These are phyloP conservation scores for Dendrophyllia cribrosa DNA, from an alignment of 64 coral and sea anemone species.

Conservation along the genomic window DNA sequence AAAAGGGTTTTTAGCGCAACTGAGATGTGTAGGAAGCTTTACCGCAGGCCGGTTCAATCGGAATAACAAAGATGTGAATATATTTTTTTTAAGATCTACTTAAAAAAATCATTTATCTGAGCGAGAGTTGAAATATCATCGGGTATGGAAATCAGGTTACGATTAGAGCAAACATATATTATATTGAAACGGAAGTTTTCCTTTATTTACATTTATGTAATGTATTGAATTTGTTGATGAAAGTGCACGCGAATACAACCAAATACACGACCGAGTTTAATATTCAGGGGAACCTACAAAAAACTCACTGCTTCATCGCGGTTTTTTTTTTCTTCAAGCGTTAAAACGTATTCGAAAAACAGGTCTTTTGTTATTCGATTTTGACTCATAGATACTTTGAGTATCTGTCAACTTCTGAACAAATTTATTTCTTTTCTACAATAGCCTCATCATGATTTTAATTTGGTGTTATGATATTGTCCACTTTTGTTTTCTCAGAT, in stretches of 20 bases:
- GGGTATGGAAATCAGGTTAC: neutral
- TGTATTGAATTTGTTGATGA: slow-evolving; percentile 8
- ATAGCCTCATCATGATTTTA: neutral
- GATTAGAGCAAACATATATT: neutral
- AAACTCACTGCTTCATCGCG: neutral
- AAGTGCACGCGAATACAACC: neutral
- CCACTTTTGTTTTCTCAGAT: slow-evolving; percentile 65
- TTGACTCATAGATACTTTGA: too few species aligned
- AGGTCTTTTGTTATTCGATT: too few species aligned
- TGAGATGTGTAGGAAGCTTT: too few species aligned
- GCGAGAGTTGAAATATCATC: neutral
- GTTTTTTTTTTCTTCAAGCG: too few species aligned
- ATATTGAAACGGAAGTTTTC: neutral
- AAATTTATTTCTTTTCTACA: neutral
- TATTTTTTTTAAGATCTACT: too few species aligned
- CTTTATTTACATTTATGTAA: neutral
- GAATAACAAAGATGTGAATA: too few species aligned
- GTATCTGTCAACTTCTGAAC: neutral
- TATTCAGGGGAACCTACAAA: neutral
- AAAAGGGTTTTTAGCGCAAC: too few species aligned
- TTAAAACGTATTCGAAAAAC: too few species aligned
- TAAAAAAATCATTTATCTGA: too few species aligned
- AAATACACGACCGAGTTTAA: too few species aligned
- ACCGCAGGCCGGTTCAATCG: too few species aligned
- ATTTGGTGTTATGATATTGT: neutral